Evolutionary conservation across 2,888 invertebrate genomes (phyloP).

Genomic region (Orchesella flavescens): DNA sequence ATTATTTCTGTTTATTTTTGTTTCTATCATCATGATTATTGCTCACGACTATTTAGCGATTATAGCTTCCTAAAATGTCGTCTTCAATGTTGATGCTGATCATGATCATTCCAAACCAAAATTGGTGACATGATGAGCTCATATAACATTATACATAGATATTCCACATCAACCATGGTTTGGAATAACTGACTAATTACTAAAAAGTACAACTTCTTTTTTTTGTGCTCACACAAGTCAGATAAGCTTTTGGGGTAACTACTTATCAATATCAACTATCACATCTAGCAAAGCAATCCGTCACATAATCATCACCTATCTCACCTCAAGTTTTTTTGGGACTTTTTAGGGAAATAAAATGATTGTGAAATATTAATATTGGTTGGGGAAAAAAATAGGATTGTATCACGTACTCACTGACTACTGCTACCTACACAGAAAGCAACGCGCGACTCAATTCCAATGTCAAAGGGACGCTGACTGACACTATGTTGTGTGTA

Average conservation of each 20-base stretch:
- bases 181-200: conserved; percentile 39
- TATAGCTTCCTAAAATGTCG: conserved; percentile 44
- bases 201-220: conserved; percentile 11
- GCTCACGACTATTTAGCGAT: conserved; percentile 30
- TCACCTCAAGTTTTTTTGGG: conserved; percentile 21
- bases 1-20: conserved; percentile 1
- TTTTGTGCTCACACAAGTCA: too few relatives aligned
- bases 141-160: conserved; percentile 10
- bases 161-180: too few relatives aligned
- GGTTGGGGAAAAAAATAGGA: neutral
- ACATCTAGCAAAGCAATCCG: neutral
- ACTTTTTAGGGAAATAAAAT: conserved; percentile 43
- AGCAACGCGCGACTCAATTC: conserved; percentile 10
- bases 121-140: conserved; percentile 43
- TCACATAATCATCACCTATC: conserved; percentile 39
- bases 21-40: conserved; percentile 26
- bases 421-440: neutral
- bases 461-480: conserved; percentile 38
- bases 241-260: neutral
- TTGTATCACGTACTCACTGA: conserved; percentile 15
- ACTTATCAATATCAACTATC: neutral
- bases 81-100: conserved; percentile 43
- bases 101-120: conserved; percentile 52
- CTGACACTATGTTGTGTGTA: neutral
- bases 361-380: conserved; percentile 34